phyloP scores from a whole-genome alignment of 2,113 vertebrate genomes.

The Trinectes maculatus region DNA sequence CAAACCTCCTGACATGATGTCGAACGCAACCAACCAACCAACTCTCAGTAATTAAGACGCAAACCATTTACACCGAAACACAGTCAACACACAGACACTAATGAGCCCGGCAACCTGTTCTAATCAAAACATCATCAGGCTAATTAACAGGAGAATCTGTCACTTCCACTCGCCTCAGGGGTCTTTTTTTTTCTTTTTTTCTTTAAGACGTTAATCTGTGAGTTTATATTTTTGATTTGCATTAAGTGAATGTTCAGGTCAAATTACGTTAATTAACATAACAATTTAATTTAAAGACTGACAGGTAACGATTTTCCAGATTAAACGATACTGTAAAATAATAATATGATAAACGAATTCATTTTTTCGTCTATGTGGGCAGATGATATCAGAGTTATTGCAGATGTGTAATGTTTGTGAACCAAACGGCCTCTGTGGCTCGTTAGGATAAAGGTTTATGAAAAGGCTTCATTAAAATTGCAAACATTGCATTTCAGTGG shows the following conservation, averaged over 20 bases:
- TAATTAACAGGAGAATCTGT: slow-evolving; percentile 46
- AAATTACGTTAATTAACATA: too few species aligned
- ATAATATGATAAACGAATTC: too few species aligned
- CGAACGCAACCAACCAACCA: slow-evolving; percentile 64
- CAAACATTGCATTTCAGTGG: slow-evolving; percentile 59
- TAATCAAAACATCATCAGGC: slow-evolving; percentile 64
- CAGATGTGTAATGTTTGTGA: too few species aligned
- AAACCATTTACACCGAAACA: slow-evolving; percentile 42
- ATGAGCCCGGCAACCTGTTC: slow-evolving; percentile 66
- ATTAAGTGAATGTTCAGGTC: too few species aligned
- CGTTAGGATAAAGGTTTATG: slow-evolving; percentile 68
- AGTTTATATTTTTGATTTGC: too few species aligned
- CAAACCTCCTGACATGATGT: slow-evolving; percentile 72
- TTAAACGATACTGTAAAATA: too few species aligned
- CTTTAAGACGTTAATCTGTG: too few species aligned
- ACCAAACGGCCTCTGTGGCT: slow-evolving; percentile 57
- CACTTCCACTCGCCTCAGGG: not conserved
- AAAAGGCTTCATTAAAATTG: slow-evolving; percentile 77
- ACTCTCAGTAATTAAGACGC: slow-evolving; percentile 73
- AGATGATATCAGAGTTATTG: too few species aligned
- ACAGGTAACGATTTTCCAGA: too few species aligned
- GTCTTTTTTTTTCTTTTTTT: not conserved
- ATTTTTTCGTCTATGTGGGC: too few species aligned
- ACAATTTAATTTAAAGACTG: too few species aligned
- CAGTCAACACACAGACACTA: slow-evolving; percentile 26